Conservation (phyloP, 2,888 invertebrate genomes). For the Drosophila ezoana region DNA sequence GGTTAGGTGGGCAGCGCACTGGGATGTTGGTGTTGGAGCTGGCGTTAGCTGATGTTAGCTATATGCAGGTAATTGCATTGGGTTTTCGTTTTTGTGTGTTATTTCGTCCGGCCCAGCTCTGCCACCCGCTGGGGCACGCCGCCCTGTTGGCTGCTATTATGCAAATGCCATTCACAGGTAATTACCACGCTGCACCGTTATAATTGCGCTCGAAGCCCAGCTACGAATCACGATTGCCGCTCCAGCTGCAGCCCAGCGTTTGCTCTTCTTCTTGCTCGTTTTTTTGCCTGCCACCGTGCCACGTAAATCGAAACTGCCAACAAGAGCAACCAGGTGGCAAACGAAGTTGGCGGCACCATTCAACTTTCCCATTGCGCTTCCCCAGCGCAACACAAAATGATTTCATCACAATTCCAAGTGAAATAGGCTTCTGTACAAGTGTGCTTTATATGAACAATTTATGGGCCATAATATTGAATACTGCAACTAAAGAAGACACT, state of each 20-base stretch:
- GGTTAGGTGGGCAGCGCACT: constrained; percentile 56
- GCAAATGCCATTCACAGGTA: constrained; percentile 82
- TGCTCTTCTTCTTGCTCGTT: constrained; percentile 11
- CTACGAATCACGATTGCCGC: constrained; percentile 80
- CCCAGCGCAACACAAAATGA: constrained; percentile 44
- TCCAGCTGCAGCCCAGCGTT: constrained; percentile 26
- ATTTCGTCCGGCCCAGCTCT: constrained; percentile 46
- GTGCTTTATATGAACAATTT: constrained; percentile 16
- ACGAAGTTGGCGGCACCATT: constrained; percentile 39
- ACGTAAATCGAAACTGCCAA: constrained; percentile 69
- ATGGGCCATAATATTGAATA: constrained; percentile 10
- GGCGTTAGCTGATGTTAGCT: constrained; percentile 39
- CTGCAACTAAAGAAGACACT: not conserved
- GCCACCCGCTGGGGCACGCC: constrained; percentile 38
- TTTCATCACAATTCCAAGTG: constrained; percentile 42
- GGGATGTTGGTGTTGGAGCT: constrained; percentile 35
- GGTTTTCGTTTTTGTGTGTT: constrained; percentile 20
- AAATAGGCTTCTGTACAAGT: constrained; percentile 16
- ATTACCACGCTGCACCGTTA: constrained; percentile 82
- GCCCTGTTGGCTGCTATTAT: constrained; percentile 65
- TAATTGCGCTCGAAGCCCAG: constrained; percentile 82
- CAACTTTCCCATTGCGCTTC: constrained; percentile 62
- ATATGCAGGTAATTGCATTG: constrained; percentile 68
- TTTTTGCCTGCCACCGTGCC: constrained; percentile 19
- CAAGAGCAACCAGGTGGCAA: constrained; percentile 56